A percentile compares a stretch with the other conserved stretches of the same genome.
Evolutionary conservation across 2,113 vertebrate genomes (phyloP).

Genomic region (Datnioides undecimradiatus): DNA sequence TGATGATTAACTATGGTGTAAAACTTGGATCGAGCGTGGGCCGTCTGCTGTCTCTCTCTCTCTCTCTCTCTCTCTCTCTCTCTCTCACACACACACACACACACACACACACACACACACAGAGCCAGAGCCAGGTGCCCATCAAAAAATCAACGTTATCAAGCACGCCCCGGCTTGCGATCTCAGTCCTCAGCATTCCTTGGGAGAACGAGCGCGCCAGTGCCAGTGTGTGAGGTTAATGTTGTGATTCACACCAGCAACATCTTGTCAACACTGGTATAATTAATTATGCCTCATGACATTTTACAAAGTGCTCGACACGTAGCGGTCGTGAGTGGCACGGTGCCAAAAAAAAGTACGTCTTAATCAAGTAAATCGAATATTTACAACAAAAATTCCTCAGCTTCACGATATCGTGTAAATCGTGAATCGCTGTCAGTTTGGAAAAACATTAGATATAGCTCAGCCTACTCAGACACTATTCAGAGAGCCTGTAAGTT

Average conservation of each 20-base stretch:
- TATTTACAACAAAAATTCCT: constrained; percentile 14
- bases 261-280: constrained; percentile 5
- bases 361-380: not conserved
- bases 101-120: constrained; percentile 36
- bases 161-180: constrained; percentile 79
- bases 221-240: constrained; percentile 62
- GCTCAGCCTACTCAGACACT: not conserved
- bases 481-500: too few species aligned
- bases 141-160: constrained; percentile 62
- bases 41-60: constrained; percentile 25
- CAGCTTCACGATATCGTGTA: too few species aligned
- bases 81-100: constrained; percentile 23
- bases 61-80: too few species aligned
- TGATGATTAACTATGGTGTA: constrained; percentile 73
- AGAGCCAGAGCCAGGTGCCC: constrained; percentile 66
- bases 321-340: not conserved
- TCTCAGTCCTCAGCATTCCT: constrained; percentile 76
- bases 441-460: too few species aligned
- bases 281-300: constrained; percentile 22
- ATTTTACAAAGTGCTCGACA: constrained; percentile 19
- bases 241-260: constrained; percentile 43
- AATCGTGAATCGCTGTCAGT: too few species aligned
- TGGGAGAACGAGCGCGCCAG: constrained; percentile 40
- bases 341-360: not conserved
- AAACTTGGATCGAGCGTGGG: constrained; percentile 37